Evolutionary conservation across 2,888 invertebrate genomes (phyloP).

Genomic region (Chrysopilus asiliformis): DNA sequence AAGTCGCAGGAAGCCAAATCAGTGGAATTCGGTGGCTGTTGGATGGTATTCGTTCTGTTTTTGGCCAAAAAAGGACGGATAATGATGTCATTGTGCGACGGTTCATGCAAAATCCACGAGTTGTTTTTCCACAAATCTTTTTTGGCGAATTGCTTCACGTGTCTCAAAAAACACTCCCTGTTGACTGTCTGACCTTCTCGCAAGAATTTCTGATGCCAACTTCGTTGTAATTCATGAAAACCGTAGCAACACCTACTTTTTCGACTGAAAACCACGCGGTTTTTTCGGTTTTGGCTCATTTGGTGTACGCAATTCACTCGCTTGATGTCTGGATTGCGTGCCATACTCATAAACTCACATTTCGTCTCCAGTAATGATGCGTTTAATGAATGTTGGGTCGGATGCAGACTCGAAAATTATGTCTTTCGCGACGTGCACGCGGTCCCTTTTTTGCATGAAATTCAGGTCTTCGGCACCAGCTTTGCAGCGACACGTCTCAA

Average conservation of each 20-base stretch:
- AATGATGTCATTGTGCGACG: conserved; percentile 6
- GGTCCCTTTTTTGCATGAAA: not conserved
- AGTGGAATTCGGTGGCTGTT: conserved; percentile 5
- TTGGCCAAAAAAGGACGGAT: not conserved
- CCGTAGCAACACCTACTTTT: conserved; percentile 14
- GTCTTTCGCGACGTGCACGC: conserved; percentile 10
- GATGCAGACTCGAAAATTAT: conserved; percentile 1
- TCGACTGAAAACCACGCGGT: conserved; percentile 9
- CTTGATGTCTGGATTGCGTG: conserved; percentile 13
- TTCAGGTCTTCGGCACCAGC: conserved; percentile 17
- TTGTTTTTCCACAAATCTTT: not conserved
- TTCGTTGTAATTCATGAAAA: conserved; percentile 14
- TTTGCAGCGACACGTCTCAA: conserved; percentile 18
- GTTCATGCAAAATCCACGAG: conserved; percentile 1
- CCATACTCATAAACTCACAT: conserved; percentile 13
- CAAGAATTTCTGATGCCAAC: conserved; percentile 10
- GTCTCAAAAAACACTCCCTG: conserved; percentile 2
- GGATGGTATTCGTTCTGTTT: conserved; percentile 4
- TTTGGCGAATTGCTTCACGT: conserved; percentile 1
- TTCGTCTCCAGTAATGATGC: conserved; percentile 17
- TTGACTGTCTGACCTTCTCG: conserved; percentile 5
- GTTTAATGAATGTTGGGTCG: conserved; percentile 13
- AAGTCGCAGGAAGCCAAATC: conserved; percentile 5
- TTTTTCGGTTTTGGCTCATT: conserved; percentile 15
- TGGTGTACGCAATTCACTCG: conserved; percentile 11